Base-by-base conservation (phyloP, 1,140 invertebrate species). In the Drosophila albomicans region DNA sequence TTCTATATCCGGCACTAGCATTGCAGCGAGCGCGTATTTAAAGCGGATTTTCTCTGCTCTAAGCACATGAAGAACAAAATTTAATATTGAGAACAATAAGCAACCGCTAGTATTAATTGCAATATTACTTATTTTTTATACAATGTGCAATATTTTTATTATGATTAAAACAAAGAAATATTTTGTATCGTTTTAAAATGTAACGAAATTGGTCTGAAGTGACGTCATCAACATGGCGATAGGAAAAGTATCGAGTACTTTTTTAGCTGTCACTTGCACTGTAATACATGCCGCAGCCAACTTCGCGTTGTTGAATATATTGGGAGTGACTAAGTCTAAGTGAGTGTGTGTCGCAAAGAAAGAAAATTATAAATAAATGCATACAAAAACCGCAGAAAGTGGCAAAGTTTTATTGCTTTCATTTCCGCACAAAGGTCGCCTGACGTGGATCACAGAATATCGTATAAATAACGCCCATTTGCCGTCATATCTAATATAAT, bases 1-100 rank as follows among this genome's bases (percentile, higher is more conserved):
- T 97, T 54, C 85, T 96, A 48, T 93, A 95, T 93, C 96, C 96
- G 49, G 95, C 95, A 59, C 57, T 95, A 69, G 94, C 95, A 91
- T 93, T 96, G 76, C 91, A 92, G 51, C 82, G 77, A 6, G 70
- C 70, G 10, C 73, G 72, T 64, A 72, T 86, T 77, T 86, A 78
- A 74, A 67, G 41, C 10, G 30, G 20, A 25, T 25, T 68, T 41
- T 68, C 54, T 49, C 8, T 75, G 41, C 56, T 61, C 20, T 59
- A 38, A 75, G 32, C 65, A 52, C 46, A 77, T 46, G 52, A 79
- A 46, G 76, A 74, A 61, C 59, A 88, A 82, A 79, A 59, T 20
- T 63, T 41, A 41, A 51, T 54, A 20, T 49, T 54, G 28, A 56
- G 65, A 82, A 61, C 57, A 73, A 68, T 28, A 20, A 28, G 32